Base-by-base conservation (phyloP, 2,888 invertebrate genomes). In the Xanthia icteritia region DNA sequence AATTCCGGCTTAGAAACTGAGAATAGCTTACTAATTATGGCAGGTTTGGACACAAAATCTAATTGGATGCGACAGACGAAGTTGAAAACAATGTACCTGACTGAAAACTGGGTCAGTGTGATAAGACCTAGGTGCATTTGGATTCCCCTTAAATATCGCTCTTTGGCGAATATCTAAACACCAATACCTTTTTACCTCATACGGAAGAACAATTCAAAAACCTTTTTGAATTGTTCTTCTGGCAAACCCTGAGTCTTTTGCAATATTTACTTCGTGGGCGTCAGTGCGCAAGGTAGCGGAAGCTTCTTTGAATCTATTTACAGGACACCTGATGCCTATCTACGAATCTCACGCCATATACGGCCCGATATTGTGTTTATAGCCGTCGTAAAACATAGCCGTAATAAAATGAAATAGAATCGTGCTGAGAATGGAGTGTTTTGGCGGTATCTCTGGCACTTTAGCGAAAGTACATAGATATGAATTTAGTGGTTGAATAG, bases 251-350 rank as follows among this genome's bases (percentile, higher is more conserved):
- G 20, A 42, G 17, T 23, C 65, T 85, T 85, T 66, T 82, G 69
- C 15, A 39, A 20, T 5, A 71, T 63, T 45, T 48, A 56, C 20
- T 68, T 51, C 8, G 8, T n/a, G 45, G 8, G 9, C 27, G 8
- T 23, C 36, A 58, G 45, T 39, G 58, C 42, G 60, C 71, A 63
- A 39, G 20, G 17, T 17, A 65, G 69, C 76, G 69, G 51, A 51
- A 51, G 79, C 79, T 86, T 81, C 79, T 83, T 79, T 73, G 79
- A 86, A 87, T 86, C 81, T 83, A 87, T 85, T 83, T 83, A 81
- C 79, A 81, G 74, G 69, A 82, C 90, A 89, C 88, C 90, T 88
- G 90, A 83, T 85, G 83, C 88, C 78, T 82, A 85, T 84, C 65
- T 61, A 65, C 81, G 56, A 66, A 61, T 68, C 71, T 70, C 72